Base-by-base conservation (phyloP, 2,797 vertebrate genomes). In the Chaetophractus vellerosus region DNA sequence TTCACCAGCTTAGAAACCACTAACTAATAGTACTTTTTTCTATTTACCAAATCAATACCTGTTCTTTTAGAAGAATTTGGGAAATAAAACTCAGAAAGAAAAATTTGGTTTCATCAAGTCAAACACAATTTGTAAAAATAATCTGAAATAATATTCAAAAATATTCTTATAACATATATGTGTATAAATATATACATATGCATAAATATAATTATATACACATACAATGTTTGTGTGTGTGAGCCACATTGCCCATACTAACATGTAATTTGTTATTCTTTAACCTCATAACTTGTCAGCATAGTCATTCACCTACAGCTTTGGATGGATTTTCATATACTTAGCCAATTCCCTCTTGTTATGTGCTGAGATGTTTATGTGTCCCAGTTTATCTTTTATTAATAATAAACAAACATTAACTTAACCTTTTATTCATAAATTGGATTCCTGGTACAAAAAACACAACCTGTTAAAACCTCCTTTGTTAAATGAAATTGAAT, bases 71-170 rank as follows among this genome's bases (percentile, higher is more conserved):
- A 71, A 83, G 48, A 91, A 88, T 74, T 80, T 80, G 2, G 12
- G 91, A 88, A 76, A 84, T 63, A 74, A 91, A 91, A 52, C 28
- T 61, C 52, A 4, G 16, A 61, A 63, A 41, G 61, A 41, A 86
- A 80, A 84, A 50, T 0, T 64, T 87, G 10, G 10, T 78, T 86
- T 24, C 9, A 72, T 90, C 28, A 69, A 14, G 50, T 86, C 61
- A 72, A 16, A 69, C 28, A 66, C 24, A 80, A 75, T 41, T 86
- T n/a, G 41, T 45, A 78, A 93, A 48, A 45, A n/a, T 38, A 72
- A 63, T 86, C 33, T 31, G 21, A 52, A 71, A 71, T 26, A n/a
- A 84, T 52, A 38, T 61, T 18, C 24, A 68, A 19, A 86, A 31
- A 26, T 63, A 14, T 63, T 28, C 61, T 16, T 64, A 64, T 28